Base-by-base conservation (phyloP, 2,113 vertebrate species). In the Pomatorhinus ruficollis region DNA sequence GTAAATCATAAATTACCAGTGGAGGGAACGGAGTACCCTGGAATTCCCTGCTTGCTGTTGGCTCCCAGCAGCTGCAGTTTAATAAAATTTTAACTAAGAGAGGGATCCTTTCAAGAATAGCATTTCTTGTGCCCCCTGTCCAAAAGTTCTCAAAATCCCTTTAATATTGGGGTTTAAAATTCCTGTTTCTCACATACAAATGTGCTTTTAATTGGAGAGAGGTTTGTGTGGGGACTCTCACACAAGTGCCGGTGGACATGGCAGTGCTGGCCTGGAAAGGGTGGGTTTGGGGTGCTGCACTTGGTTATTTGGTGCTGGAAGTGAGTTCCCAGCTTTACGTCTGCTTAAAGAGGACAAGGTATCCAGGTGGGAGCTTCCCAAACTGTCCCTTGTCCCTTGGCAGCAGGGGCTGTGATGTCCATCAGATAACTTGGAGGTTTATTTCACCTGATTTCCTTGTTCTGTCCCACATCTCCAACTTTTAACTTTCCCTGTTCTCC, bases 21-120 rank as follows among this genome's bases (percentile, higher is more conserved):
- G 0, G 5, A 59, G 76, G 85, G 75, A 77, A 72, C 6, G n/a
- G 83, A 80, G 68, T 25, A 37, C 40, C 44, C 65, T 69, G 76
- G 91, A 79, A 92, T 90, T 89, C 87, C 83, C 89, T 9, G 9
- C 94, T 87, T 56, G 39, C 0, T 11, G 40, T 64, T 93, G 84
- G 74, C 87, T 93, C 96, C 94, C 90, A 64, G 92, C 28, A 86
- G 91, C 95, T 94, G 59, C 10, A 49, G 44, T 91, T 96, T 80
- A 96, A 96, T 97, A 65, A 71, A 59, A 94, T 85, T 95, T 74
- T 61, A 35, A 81, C 81, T 80, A 60, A 71, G 31, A 72, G 75
- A 92, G 31, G 27, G 17, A 44, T 71, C 72, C 56, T 92, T 89
- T 96, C 57, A 91, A 66, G 66, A 85, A 33, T 0, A 69, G 72